Evolutionary conservation across 2,797 vertebrate species (phyloP).

Genomic region (Synaphobranchus kaupii): DNA sequence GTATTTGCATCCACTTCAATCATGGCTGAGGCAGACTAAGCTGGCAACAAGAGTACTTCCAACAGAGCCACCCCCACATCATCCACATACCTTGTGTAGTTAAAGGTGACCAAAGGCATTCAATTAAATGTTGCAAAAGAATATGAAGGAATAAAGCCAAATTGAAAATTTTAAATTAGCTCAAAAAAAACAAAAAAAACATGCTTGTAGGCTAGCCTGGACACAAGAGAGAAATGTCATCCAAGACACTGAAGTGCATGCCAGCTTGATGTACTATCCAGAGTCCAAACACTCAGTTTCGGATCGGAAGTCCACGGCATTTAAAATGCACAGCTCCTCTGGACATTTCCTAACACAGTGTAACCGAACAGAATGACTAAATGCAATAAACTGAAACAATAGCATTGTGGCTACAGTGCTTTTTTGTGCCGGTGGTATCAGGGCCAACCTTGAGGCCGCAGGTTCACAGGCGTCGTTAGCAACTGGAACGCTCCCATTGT

Average conservation of each 20-base stretch:
- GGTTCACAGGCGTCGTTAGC: background rate
- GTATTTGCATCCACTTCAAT: background rate
- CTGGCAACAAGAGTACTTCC: background rate
- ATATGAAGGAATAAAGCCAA: background rate
- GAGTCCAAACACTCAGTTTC: background rate
- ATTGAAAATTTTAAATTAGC: background rate
- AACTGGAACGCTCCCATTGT: background rate
- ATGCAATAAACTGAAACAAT: background rate
- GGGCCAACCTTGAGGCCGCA: background rate
- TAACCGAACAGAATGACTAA: background rate
- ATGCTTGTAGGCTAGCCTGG: background rate
- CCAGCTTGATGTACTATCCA: background rate
- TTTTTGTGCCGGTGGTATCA: background rate
- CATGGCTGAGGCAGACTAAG: background rate
- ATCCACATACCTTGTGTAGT: background rate
- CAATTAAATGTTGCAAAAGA: background rate
- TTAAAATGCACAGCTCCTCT: background rate
- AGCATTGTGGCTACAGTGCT: background rate
- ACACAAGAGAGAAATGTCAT: background rate
- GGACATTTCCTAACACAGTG: background rate
- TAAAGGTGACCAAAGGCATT: background rate
- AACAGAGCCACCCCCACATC: background rate
- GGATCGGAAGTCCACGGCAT: background rate
- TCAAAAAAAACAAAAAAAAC: too few species aligned
- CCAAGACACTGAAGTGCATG: conserved; percentile 5